Percentiles rank a stretch among this genome's conserved stretches.
These are phyloP conservation scores for Ictalurus punctatus DNA, from an alignment of 2,113 vertebrate genomes.

Conservation along the genomic window DNA sequence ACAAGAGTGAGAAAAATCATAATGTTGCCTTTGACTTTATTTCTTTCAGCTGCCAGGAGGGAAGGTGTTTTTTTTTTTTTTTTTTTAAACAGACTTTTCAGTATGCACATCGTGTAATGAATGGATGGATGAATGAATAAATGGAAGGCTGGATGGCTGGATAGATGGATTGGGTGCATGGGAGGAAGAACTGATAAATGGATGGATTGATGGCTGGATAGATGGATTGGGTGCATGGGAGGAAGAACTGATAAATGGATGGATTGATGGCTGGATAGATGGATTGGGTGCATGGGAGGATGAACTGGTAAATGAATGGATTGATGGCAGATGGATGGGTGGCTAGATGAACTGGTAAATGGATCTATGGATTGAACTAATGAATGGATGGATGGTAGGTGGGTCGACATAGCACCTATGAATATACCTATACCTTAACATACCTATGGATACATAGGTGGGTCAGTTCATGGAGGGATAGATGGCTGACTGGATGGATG, in stretches of 20 bases:
- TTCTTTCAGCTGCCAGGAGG: slow-evolving; percentile 3
- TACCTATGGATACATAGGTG: too few relatives aligned
- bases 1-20: slow-evolving; percentile 2
- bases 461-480: neutral
- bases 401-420: too few relatives aligned
- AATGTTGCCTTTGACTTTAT: neutral
- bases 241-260: neutral
- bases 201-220: neutral
- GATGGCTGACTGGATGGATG: neutral
- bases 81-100: neutral
- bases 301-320: neutral
- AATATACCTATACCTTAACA: too few relatives aligned
- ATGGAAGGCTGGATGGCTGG: neutral
- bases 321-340: neutral
- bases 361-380: too few relatives aligned
- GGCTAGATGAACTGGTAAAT: neutral
- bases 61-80: neutral
- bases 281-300: too few relatives aligned
- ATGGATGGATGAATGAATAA: too few relatives aligned
- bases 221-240: neutral
- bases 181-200: neutral
- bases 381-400: neutral
- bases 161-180: neutral
- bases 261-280: neutral
- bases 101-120: neutral